A percentile compares a stretch with the other conserved stretches of the same genome.
Evolutionary conservation across 1,140 invertebrate species (phyloP).

Genomic region (Aphelenchoides besseyi): DNA sequence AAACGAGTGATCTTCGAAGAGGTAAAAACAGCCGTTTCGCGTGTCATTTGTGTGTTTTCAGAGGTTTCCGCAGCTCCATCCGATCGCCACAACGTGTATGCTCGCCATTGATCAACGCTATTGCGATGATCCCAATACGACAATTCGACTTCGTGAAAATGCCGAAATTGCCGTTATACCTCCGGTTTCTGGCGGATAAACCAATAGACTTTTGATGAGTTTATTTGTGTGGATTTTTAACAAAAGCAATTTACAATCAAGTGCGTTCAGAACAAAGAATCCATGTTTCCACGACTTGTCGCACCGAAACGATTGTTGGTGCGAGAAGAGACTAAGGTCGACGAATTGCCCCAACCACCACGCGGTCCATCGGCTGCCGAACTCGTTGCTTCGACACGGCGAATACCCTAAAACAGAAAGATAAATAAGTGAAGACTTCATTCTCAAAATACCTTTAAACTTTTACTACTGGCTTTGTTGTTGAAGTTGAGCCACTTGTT

Average conservation of each 20-base stretch:
- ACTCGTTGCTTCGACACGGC: slow-evolving; percentile 35
- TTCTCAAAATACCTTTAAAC: slow-evolving; percentile 38
- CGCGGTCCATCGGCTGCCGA: slow-evolving; percentile 43
- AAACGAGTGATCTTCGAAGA: slow-evolving; percentile 2
- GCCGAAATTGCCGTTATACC: slow-evolving; percentile 18
- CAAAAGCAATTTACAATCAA: background rate
- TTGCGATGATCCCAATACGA: background rate
- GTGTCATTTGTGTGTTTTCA: background rate
- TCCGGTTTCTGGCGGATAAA: slow-evolving; percentile 18
- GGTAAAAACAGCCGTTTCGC: background rate
- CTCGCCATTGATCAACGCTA: slow-evolving; percentile 13
- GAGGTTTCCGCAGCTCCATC: background rate
- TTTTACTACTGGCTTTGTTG: slow-evolving; percentile 38
- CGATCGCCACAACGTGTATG: background rate
- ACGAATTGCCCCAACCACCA: background rate
- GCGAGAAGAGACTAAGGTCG: slow-evolving; percentile 35
- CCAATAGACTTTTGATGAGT: background rate
- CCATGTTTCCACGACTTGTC: slow-evolving; percentile 40
- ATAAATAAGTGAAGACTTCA: slow-evolving; percentile 23
- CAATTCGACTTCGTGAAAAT: background rate
- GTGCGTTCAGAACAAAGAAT: slow-evolving; percentile 34
- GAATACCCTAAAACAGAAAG: slow-evolving; percentile 40
- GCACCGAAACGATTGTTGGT: slow-evolving; percentile 38
- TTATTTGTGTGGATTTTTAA: background rate
- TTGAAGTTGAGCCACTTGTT: slow-evolving; percentile 52